Evolutionary conservation across 2,888 invertebrate species (phyloP).

Genomic region (Euzetes globulus): DNA sequence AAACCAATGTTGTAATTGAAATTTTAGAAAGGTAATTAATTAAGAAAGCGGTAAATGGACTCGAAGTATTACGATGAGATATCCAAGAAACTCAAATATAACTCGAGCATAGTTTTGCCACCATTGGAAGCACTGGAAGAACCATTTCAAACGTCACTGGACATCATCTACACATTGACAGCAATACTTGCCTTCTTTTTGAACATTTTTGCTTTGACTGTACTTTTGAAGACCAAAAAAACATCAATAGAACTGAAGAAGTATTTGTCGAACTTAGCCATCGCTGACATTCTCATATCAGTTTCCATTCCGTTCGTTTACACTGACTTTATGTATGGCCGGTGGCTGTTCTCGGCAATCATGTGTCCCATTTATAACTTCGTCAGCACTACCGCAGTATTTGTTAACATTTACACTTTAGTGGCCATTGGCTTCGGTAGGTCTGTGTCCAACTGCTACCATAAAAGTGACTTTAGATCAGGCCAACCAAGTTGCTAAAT

Average conservation of each 20-base stretch:
- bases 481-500: no score
- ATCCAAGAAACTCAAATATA: no score
- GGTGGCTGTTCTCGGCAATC: slow-evolving; percentile 15
- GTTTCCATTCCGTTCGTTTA: slow-evolving; percentile 28
- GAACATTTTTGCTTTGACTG: neutral
- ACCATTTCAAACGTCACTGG: slow-evolving; percentile 13
- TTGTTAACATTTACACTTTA: slow-evolving; percentile 31
- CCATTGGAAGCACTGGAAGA: slow-evolving; percentile 25
- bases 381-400: slow-evolving; percentile 22
- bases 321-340: slow-evolving; percentile 30
- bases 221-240: neutral
- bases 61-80: no score
- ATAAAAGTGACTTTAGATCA: no score
- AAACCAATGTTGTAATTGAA: no score
- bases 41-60: no score
- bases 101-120: no score
- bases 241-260: neutral
- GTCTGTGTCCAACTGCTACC: no score
- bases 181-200: slow-evolving; percentile 12
- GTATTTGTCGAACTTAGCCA: slow-evolving; percentile 28
- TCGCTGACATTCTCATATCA: slow-evolving; percentile 23
- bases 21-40: no score
- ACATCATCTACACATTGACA: slow-evolving; percentile 17
- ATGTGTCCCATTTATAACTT: slow-evolving; percentile 29
- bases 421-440: slow-evolving; percentile 31